phyloP scores from a whole-genome alignment of 2,113 vertebrate genomes.

The Orthonyx spaldingii region DNA sequence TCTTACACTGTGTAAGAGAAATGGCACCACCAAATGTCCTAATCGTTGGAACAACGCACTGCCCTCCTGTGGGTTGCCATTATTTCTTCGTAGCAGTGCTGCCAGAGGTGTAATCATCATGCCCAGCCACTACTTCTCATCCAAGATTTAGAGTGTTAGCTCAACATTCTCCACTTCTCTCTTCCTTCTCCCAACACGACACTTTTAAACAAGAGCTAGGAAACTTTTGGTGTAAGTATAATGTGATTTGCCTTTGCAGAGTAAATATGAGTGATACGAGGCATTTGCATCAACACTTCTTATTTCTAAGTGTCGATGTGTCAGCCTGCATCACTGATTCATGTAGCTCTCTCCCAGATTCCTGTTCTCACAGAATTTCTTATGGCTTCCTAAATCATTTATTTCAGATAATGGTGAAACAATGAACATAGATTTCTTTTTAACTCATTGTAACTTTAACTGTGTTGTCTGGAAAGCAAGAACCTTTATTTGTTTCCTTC shows the following conservation, averaged over 20 bases:
- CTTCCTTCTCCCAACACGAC: background rate
- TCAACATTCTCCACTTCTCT: background rate
- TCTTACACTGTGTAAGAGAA: background rate
- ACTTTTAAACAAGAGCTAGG: background rate
- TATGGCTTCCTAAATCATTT: background rate
- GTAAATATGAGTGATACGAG: background rate
- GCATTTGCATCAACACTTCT: background rate
- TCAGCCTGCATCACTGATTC: background rate
- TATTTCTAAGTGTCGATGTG: background rate
- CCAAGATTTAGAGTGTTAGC: background rate
- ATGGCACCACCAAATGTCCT: background rate
- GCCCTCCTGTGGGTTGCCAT: background rate
- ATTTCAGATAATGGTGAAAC: background rate
- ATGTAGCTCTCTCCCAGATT: background rate
- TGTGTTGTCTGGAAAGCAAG: background rate
- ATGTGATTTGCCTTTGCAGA: background rate
- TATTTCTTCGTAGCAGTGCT: background rate
- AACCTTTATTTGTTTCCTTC: background rate
- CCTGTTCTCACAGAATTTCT: background rate
- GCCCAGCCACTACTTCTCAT: background rate
- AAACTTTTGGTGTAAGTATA: background rate
- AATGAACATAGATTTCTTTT: background rate
- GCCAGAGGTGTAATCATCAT: background rate
- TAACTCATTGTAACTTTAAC: background rate
- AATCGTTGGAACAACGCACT: background rate